A percentile compares a stretch with the other conserved stretches of the same genome.
Conservation (phyloP, 2,888 invertebrate species). For the Balanococcus diminutus region DNA sequence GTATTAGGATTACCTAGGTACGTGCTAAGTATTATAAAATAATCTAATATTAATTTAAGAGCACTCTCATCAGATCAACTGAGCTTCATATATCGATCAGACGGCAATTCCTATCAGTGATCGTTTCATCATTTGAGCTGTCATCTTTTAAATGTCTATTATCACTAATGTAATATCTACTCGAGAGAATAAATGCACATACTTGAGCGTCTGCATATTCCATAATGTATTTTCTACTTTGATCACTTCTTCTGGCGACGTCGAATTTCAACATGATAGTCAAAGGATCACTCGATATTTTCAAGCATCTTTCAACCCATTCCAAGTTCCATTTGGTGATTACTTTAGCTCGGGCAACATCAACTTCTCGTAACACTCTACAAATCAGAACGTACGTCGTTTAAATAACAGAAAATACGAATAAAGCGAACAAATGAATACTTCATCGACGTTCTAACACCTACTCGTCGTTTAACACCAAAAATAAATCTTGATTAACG, state of each 20-base stretch:
- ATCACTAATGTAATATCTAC: too few relatives aligned
- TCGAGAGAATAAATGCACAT: constrained; percentile 55
- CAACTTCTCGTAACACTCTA: constrained; percentile 65
- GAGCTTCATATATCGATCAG: background rate
- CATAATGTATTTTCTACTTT: constrained; percentile 66
- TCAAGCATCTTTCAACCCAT: constrained; percentile 65
- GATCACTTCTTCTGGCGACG: constrained; percentile 67
- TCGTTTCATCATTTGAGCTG: background rate
- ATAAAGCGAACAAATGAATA: background rate
- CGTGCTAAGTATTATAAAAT: too few relatives aligned
- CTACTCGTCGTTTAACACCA: constrained; percentile 47
- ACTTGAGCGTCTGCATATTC: constrained; percentile 67
- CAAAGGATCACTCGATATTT: constrained; percentile 59
- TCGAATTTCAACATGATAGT: constrained; percentile 68
- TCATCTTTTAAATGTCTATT: background rate
- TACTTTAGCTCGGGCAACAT: constrained; percentile 63
- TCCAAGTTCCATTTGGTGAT: constrained; percentile 65
- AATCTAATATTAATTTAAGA: background rate
- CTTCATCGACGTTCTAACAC: background rate
- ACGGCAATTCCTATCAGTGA: background rate
- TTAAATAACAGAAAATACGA: background rate
- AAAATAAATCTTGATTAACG: constrained; percentile 11
- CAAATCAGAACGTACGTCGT: constrained; percentile 54
- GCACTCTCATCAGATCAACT: background rate
- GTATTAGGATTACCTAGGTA: too few relatives aligned